Conservation (phyloP, 37 sponge, comb jelly and placozoan genomes). For the Lycopodina hypogea region DNA sequence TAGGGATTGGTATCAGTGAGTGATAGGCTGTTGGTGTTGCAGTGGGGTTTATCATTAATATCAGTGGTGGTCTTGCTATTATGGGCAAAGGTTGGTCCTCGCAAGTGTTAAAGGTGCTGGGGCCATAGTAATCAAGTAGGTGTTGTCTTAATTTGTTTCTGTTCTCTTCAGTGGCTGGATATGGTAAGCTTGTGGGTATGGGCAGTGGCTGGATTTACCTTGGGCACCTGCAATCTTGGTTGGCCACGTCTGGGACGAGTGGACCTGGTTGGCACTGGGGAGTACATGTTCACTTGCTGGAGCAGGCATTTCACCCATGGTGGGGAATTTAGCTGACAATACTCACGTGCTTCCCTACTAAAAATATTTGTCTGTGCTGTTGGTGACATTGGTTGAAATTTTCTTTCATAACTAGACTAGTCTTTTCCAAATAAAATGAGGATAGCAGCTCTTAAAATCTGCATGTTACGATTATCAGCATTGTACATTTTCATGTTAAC, state of each 20-base stretch:
- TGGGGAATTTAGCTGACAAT: conserved; percentile 30
- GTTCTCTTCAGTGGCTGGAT: conserved; percentile 41
- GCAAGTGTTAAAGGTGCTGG: conserved; percentile 38
- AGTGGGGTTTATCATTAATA: conserved; percentile 40
- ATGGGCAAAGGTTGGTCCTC: conserved; percentile 30
- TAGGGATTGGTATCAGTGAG: conserved; percentile 40
- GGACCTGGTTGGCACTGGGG: background rate
- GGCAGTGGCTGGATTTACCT: conserved; percentile 11
- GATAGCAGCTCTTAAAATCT: conserved; percentile 35
- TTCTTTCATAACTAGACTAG: background rate
- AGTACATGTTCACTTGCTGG: no score
- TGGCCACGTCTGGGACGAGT: background rate
- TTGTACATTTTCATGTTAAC: conserved; percentile 35
- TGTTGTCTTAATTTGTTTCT: conserved; percentile 35
- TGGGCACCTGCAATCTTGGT: conserved; percentile 3
- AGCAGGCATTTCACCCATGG: background rate
- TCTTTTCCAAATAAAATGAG: conserved; percentile 33
- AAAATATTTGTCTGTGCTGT: conserved; percentile 30
- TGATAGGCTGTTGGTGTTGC: conserved; percentile 45
- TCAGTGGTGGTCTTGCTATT: conserved; percentile 45
- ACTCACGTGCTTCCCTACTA: conserved; percentile 44
- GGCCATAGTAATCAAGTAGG: conserved; percentile 36
- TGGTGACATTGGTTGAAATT: conserved; percentile 24
- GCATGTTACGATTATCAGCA: conserved; percentile 36
- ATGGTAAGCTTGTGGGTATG: conserved; percentile 27